Evolutionary conservation across 2,888 invertebrate genomes (phyloP).

Genomic region (Sepioteuthis lessoniana): DNA sequence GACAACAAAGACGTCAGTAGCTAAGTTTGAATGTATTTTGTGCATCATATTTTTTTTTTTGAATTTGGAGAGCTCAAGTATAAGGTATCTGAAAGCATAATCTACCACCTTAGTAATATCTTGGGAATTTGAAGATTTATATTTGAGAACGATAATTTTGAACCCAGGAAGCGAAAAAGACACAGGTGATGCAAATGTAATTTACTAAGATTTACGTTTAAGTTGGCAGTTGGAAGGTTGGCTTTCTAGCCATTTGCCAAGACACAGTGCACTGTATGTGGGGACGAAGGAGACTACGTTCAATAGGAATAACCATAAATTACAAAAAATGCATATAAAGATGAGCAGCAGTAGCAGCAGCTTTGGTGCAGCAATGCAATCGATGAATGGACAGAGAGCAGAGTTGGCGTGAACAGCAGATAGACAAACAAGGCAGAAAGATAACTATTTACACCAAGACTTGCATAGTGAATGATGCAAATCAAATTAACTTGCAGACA

Average conservation of each 20-base stretch:
- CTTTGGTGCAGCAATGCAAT: conserved; percentile 4
- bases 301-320: background rate
- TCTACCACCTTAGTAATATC: too few species aligned
- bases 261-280: background rate
- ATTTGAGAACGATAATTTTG: too few species aligned
- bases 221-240: background rate
- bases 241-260: background rate
- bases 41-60: too few species aligned
- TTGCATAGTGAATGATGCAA: background rate
- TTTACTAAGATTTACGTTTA: background rate
- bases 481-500: background rate
- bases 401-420: background rate
- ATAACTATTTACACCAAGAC: background rate
- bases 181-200: background rate
- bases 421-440: background rate
- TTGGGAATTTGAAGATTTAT: too few species aligned
- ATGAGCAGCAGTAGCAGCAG: background rate
- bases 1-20: too few species aligned
- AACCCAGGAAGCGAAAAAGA: too few species aligned
- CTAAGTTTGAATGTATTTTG: too few species aligned
- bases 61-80: too few species aligned
- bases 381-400: background rate
- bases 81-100: too few species aligned
- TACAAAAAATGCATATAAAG: background rate
- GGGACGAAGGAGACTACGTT: background rate